Percentiles rank a stretch among this genome's conserved stretches.
phyloP scores from a whole-genome alignment of 2,888 invertebrate species.

The Drosophila koepferae region DNA sequence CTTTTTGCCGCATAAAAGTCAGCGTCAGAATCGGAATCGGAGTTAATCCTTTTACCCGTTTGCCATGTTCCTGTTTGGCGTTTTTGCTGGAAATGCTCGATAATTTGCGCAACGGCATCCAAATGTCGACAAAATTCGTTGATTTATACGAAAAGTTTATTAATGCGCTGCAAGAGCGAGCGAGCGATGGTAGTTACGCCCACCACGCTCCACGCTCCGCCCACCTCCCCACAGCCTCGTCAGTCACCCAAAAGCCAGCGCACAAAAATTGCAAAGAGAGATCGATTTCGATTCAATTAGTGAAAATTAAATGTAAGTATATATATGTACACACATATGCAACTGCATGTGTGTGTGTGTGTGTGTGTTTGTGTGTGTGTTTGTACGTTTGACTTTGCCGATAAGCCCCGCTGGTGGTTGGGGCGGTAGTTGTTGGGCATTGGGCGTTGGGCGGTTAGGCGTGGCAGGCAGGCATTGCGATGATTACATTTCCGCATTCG shows the following conservation, averaged over 20 bases:
- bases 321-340: constrained; percentile 30
- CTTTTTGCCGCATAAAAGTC: constrained; percentile 22
- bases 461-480: constrained; percentile 63
- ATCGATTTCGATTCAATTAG: constrained; percentile 82
- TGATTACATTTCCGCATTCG: constrained; percentile 78
- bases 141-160: constrained; percentile 81
- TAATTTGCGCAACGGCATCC: constrained; percentile 49
- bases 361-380: constrained; percentile 18
- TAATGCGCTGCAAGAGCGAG: constrained; percentile 62
- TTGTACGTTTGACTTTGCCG: constrained; percentile 56
- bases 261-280: constrained; percentile 61
- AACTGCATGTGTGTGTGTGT: constrained; percentile 15
- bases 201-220: constrained; percentile 9
- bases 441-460: not conserved
- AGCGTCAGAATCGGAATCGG: constrained; percentile 22
- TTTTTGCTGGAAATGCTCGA: constrained; percentile 35
- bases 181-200: constrained; percentile 19
- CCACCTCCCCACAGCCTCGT: not conserved
- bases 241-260: constrained; percentile 19
- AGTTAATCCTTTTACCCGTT: constrained; percentile 54
- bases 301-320: constrained; percentile 80
- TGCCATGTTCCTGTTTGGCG: constrained; percentile 18
- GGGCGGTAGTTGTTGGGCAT: not conserved
- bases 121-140: constrained; percentile 74
- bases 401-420: constrained; percentile 33